Evolutionary conservation across 92 coral and sea anemone species (phyloP), one percentile per base, ranked within the genome.

Genomic region (Zoanthus sociatus): DNA sequence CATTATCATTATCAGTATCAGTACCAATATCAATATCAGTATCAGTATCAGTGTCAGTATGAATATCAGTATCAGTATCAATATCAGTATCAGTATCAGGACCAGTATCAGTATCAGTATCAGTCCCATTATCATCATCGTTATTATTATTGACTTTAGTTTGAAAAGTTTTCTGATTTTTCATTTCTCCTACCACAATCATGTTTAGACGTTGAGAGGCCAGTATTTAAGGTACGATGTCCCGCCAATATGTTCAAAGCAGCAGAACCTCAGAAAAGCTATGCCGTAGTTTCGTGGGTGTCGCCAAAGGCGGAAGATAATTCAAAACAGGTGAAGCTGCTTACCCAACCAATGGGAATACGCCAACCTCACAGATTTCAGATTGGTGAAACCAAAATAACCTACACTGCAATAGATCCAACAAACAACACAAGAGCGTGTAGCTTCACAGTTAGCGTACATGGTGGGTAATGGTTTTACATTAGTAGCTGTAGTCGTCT

Each of bases 231-330:
- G 13, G 15, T 8, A 78, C 37, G 6, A 26, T 78, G 83, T 37
- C 83, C 83, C 14, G 83, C 53, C 31, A 78, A 78, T 18, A 78
- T 78, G 1, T 78, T 60, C 83, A 78, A 55, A 21, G 60, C 1
- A 18, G 60, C 83, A 16, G 83, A 60, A 2, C 83, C 54, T 58
- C 50, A n/a, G 32, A 78, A 56, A 32, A 61, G 31, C 66, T 78
- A 60, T 56, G 48, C 26, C 6, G 33, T 48, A 58, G 71, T 78
- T 5, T 78, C 83, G 10, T 78, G 70, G 83, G 32, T 56, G 37
- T 47, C 83, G 1, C 83, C 83, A 5, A 13, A 17, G 15, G 83
- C 83, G 2, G 54, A 61, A 32, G 71, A 61, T 54, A 78, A 78
- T 7, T 78, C 71, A 0, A 31, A 44, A 42, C 0, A 32, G 5